Conservation (phyloP, 2,888 invertebrate species). For the Eilema griseolum region DNA sequence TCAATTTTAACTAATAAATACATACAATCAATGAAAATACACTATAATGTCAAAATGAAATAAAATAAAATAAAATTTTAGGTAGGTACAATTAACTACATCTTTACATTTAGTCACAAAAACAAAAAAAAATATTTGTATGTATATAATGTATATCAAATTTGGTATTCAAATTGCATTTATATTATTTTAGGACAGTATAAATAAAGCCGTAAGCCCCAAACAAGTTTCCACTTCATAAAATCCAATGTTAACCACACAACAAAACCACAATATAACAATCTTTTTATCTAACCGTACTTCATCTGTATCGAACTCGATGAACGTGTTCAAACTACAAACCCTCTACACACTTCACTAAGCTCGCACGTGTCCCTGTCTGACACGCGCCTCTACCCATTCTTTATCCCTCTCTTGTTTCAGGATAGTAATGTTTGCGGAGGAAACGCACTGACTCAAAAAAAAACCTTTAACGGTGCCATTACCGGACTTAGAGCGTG, state of each 20-base stretch:
- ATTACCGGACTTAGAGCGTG: constrained; percentile 20
- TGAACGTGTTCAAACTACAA: constrained; percentile 22
- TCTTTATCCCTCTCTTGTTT: constrained; percentile 22
- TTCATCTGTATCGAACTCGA: constrained; percentile 31
- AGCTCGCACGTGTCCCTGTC: constrained; percentile 18
- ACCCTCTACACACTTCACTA: constrained; percentile 34
- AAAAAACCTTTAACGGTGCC: constrained; percentile 29
- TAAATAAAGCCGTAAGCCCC: too few relatives aligned
- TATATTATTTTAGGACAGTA: too few relatives aligned
- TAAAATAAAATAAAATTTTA: too few relatives aligned
- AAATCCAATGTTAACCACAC: neutral
- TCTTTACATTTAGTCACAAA: too few relatives aligned
- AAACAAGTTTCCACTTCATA: neutral
- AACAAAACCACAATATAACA: neutral
- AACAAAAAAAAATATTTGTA: too few relatives aligned
- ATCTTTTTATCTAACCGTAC: constrained; percentile 29
- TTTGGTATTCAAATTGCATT: too few relatives aligned
- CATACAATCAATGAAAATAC: too few relatives aligned
- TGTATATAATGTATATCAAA: too few relatives aligned
- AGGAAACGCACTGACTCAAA: constrained; percentile 43
- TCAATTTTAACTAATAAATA: too few relatives aligned
- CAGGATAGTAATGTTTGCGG: constrained; percentile 42
- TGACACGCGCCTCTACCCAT: neutral
- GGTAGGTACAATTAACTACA: too few relatives aligned
- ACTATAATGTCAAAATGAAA: too few relatives aligned